phyloP scores from a whole-genome alignment of 2,113 vertebrate species.

The Syngnathoides biaculeatus region DNA sequence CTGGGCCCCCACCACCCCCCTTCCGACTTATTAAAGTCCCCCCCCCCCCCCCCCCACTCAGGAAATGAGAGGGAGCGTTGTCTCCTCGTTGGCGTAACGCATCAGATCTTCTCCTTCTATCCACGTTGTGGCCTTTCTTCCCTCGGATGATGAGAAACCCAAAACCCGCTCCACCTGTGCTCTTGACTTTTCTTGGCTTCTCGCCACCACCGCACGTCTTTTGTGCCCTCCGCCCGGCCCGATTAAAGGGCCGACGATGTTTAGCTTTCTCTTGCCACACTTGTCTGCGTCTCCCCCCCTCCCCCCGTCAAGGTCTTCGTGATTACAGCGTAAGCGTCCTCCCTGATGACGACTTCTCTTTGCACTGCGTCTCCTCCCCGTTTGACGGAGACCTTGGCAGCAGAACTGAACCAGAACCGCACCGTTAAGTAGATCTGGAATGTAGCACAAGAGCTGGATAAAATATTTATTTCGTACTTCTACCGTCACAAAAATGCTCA shows the following conservation, averaged over 20 bases:
- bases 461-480: neutral
- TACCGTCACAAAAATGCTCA: too few species aligned
- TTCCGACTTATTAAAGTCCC: slow-evolving; percentile 35
- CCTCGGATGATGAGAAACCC: neutral
- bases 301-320: slow-evolving; percentile 26
- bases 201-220: slow-evolving; percentile 10
- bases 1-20: neutral
- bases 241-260: slow-evolving; percentile 7
- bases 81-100: slow-evolving; percentile 40
- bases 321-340: slow-evolving; percentile 49
- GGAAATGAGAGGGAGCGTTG: slow-evolving; percentile 37
- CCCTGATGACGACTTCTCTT: slow-evolving; percentile 47
- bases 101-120: slow-evolving; percentile 36
- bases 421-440: neutral
- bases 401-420: slow-evolving; percentile 6
- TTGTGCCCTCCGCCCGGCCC: slow-evolving; percentile 27
- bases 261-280: slow-evolving; percentile 18
- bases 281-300: slow-evolving; percentile 33
- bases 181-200: neutral
- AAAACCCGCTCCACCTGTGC: neutral
- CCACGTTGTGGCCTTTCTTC: slow-evolving; percentile 14
- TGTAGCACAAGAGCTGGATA: neutral
- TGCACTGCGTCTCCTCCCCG: slow-evolving; percentile 15
- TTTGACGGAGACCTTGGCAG: slow-evolving; percentile 50
- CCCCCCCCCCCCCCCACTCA: slow-evolving; percentile 35